Evolutionary conservation across 1,140 invertebrate genomes (phyloP).

Genomic region (Meteorus sp.): DNA sequence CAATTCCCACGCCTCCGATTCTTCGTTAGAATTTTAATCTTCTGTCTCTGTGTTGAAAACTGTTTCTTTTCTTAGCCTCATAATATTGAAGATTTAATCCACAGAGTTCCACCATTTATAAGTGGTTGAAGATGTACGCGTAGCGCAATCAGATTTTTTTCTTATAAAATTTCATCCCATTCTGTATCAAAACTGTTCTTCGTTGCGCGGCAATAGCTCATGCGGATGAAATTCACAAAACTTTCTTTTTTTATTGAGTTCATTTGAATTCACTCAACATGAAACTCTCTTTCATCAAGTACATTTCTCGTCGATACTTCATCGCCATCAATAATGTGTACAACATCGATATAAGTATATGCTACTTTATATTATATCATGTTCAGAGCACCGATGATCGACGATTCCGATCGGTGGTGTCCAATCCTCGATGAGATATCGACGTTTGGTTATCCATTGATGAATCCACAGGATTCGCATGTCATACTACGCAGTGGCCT

Average conservation of each 20-base stretch:
- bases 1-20: constrained; percentile 15
- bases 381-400: constrained; percentile 18
- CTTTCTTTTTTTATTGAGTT: too few species aligned
- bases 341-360: background rate
- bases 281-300: too few species aligned
- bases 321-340: too few species aligned
- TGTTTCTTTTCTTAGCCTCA: background rate
- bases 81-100: constrained; percentile 5
- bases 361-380: background rate
- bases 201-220: too few species aligned
- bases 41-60: background rate
- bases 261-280: too few species aligned
- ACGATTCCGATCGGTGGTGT: constrained; percentile 19
- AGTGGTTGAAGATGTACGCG: too few species aligned
- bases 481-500: constrained; percentile 12
- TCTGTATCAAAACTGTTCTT: too few species aligned
- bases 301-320: too few species aligned
- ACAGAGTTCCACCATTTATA: background rate
- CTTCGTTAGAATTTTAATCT: constrained; percentile 21
- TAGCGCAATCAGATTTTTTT: too few species aligned
- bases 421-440: constrained; percentile 18
- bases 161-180: too few species aligned
- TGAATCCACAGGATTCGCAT: constrained; percentile 11
- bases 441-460: constrained; percentile 12
- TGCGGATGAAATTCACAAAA: too few species aligned